These are phyloP conservation scores for Meta bourneti DNA, from an alignment of 2,888 invertebrate species.

Conservation along the genomic window DNA sequence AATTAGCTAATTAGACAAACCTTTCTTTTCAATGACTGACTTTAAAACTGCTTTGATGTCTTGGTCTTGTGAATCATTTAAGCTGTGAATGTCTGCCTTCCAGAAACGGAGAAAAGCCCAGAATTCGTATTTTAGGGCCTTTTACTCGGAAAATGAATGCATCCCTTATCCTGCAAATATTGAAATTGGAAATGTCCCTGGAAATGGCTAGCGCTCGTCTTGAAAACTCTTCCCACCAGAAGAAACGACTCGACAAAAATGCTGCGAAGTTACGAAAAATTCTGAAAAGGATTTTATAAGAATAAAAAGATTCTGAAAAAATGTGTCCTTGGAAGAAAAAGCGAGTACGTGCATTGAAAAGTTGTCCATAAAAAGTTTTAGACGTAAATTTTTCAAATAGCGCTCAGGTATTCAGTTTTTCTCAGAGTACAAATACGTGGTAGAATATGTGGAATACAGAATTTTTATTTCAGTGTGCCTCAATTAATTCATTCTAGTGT, in stretches of 20 bases:
- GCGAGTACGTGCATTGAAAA: background rate
- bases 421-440: too few species aligned
- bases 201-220: slow-evolving; percentile 10
- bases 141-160: background rate
- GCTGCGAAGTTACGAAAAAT: slow-evolving; percentile 28
- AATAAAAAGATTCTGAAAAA: background rate
- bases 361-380: background rate
- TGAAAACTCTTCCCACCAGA: background rate
- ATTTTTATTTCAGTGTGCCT: too few species aligned
- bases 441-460: too few species aligned
- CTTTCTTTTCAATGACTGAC: too few species aligned
- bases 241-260: slow-evolving; percentile 18
- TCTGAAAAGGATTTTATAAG: background rate
- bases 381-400: background rate
- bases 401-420: too few species aligned
- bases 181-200: background rate
- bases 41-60: too few species aligned
- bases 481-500: too few species aligned
- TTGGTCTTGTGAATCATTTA: too few species aligned
- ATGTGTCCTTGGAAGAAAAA: background rate
- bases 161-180: slow-evolving; percentile 17
- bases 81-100: too few species aligned
- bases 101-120: too few species aligned
- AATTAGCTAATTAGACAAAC: too few species aligned
- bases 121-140: too few species aligned